phyloP scores from a whole-genome alignment of 2,888 invertebrate genomes.

The Euzophera pinguis region DNA sequence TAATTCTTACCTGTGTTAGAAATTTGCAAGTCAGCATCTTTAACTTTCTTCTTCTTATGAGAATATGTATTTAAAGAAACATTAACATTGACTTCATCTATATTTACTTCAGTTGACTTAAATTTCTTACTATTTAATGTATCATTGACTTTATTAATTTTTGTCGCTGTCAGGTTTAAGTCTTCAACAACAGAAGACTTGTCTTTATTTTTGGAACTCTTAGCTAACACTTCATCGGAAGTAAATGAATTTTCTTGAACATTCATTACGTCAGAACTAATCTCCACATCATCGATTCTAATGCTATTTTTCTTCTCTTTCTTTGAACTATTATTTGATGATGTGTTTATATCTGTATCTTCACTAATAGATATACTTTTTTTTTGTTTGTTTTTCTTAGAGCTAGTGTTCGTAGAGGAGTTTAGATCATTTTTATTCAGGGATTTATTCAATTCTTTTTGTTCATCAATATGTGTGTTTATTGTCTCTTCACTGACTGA shows the following conservation, averaged over 20 bases:
- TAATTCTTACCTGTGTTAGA: neutral
- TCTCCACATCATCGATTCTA: neutral
- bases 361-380: too few species aligned
- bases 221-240: too few species aligned
- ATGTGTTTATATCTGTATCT: neutral
- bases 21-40: neutral
- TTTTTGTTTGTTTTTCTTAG: too few species aligned
- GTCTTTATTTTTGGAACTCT: neutral
- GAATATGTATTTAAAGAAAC: conserved; percentile 12
- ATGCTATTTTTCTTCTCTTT: conserved; percentile 27
- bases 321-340: conserved; percentile 20
- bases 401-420: too few species aligned
- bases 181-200: neutral
- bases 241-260: neutral
- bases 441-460: neutral
- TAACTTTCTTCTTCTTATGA: conserved; percentile 15
- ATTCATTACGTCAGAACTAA: neutral
- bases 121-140: too few species aligned
- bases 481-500: neutral
- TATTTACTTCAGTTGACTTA: too few species aligned
- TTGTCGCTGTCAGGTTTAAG: neutral
- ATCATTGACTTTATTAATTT: too few species aligned
- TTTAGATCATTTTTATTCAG: too few species aligned
- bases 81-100: neutral
- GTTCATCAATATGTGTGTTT: too few species aligned